These are phyloP conservation scores for Momotus momota DNA, from an alignment of 2,797 vertebrate species.

Conservation along the genomic window DNA sequence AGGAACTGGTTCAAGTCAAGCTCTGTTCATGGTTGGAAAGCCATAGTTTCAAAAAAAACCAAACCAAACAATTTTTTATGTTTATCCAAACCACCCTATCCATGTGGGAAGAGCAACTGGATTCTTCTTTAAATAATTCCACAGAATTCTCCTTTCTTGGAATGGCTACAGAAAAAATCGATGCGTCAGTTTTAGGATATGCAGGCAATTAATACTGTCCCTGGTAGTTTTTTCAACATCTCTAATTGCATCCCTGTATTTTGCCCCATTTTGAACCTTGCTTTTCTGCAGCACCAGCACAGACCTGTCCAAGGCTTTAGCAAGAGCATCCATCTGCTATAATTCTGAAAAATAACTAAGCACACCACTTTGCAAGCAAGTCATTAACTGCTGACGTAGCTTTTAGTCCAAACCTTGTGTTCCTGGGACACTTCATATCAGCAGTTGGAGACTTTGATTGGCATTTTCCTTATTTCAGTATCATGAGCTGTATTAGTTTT, in stretches of 20 bases:
- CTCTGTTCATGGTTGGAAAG: neutral
- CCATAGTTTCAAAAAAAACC: neutral
- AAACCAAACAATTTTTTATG: neutral
- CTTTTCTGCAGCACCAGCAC: neutral
- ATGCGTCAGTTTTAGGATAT: neutral
- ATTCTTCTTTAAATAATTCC: neutral
- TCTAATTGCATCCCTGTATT: neutral
- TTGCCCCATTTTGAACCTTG: neutral
- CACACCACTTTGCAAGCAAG: neutral
- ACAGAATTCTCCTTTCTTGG: neutral
- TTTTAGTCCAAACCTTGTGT: neutral
- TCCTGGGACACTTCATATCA: neutral
- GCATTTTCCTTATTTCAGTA: neutral
- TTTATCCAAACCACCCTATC: neutral
- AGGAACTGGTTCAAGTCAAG: neutral
- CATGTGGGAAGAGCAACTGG: accelerated
- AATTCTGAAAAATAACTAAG: neutral
- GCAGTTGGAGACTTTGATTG: neutral
- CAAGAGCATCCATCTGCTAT: neutral
- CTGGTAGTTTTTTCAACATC: accelerated
- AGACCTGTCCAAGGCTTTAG: neutral
- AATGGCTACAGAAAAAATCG: accelerated
- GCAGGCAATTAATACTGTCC: neutral
- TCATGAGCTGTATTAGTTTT: neutral
- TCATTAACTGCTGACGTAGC: neutral